phyloP scores from a whole-genome alignment of 2,113 vertebrate genomes.

The Gnathonemus longibarbis region DNA sequence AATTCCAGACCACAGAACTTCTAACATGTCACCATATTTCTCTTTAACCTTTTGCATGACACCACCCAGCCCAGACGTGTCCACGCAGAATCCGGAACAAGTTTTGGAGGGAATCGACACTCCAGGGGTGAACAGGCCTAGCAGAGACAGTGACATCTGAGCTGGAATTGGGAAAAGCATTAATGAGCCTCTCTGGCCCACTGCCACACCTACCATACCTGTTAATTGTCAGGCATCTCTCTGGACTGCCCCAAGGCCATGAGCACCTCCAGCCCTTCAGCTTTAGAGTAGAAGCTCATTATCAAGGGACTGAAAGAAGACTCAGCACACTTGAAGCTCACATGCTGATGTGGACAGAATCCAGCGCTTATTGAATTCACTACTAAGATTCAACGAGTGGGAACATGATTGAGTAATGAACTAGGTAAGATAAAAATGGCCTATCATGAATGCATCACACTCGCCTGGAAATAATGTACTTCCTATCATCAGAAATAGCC shows the following conservation, averaged over 20 bases:
- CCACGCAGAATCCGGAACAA: not conserved
- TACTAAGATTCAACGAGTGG: not conserved
- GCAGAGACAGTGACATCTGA: not conserved
- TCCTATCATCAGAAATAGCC: constrained; percentile 4
- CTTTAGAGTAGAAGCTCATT: not conserved
- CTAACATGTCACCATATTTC: not conserved
- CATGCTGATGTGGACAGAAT: not conserved
- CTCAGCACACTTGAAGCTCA: not conserved
- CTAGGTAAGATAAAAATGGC: not conserved
- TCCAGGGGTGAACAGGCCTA: not conserved
- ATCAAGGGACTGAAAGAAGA: not conserved
- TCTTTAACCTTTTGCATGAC: not conserved
- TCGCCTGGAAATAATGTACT: not conserved
- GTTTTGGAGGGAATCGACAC: not conserved
- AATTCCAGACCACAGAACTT: not conserved
- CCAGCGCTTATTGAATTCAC: not conserved
- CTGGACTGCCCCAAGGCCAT: not conserved
- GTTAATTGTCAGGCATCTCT: not conserved
- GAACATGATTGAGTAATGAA: not conserved
- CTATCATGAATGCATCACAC: not conserved
- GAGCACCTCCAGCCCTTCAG: not conserved
- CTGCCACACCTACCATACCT: not conserved
- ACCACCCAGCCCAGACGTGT: not conserved
- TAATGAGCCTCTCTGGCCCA: not conserved
- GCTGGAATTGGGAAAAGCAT: not conserved